Conservation (phyloP, 2,797 vertebrate species). For the Darevskia nairensis region DNA sequence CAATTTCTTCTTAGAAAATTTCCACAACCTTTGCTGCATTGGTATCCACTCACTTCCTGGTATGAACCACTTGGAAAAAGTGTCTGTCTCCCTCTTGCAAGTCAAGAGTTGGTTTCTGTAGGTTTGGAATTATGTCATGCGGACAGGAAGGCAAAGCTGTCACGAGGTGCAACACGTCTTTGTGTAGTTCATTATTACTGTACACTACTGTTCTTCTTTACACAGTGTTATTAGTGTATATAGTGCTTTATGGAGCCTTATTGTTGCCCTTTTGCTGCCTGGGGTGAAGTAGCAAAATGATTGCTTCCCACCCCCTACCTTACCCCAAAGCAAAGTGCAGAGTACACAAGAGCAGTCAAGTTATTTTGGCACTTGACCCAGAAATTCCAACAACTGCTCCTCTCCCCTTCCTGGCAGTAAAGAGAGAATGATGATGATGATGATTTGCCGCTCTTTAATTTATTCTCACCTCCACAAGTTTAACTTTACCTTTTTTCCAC, state of each 20-base stretch:
- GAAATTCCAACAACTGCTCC: too few species aligned
- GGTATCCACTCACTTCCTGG: background rate
- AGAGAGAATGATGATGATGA: too few species aligned
- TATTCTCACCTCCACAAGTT: too few species aligned
- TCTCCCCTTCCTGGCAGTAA: too few species aligned
- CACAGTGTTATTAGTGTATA: background rate
- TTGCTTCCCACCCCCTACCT: too few species aligned
- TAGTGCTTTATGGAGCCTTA: background rate
- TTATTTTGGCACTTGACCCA: too few species aligned
- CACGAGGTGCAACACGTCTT: background rate
- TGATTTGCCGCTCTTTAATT: too few species aligned
- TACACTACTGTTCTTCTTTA: background rate
- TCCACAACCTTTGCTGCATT: background rate
- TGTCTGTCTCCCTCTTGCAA: background rate
- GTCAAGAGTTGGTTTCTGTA: background rate
- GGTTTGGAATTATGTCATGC: background rate
- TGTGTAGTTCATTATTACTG: background rate
- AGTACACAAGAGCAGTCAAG: background rate
- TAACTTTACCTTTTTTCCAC: too few species aligned
- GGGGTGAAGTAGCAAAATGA: background rate
- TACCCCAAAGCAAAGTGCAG: background rate
- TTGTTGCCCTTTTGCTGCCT: background rate
- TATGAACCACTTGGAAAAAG: background rate
- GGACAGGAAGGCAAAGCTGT: too few species aligned
- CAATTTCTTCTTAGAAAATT: background rate